These are phyloP conservation scores for Lordiphosa collinella DNA, from an alignment of 1,140 invertebrate species.

Conservation along the genomic window DNA sequence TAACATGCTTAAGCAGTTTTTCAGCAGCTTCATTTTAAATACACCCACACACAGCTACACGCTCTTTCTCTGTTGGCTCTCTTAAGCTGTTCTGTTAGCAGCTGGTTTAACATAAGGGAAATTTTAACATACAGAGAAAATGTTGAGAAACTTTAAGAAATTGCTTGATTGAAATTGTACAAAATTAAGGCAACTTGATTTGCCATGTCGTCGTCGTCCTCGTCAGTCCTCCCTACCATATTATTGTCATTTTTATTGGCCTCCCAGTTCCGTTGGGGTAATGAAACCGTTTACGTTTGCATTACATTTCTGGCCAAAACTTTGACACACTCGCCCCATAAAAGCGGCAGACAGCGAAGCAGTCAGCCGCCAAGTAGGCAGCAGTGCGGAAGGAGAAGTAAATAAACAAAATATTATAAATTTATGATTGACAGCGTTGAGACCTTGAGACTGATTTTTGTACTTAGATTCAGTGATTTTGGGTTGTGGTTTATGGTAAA, in stretches of 20 bases:
- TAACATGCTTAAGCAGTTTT: neutral
- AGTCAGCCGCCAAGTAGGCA: no score
- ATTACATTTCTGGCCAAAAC: slow-evolving; percentile 49
- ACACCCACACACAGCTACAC: neutral
- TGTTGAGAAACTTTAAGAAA: slow-evolving; percentile 37
- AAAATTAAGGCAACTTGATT: slow-evolving; percentile 31
- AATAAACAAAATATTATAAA: slow-evolving; percentile 58
- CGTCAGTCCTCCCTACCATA: slow-evolving; percentile 6
- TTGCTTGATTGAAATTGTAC: slow-evolving; percentile 51
- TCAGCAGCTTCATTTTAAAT: neutral
- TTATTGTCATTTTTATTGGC: slow-evolving; percentile 73
- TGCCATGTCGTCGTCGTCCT: neutral
- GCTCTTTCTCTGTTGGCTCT: slow-evolving; percentile 14
- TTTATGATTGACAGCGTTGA: slow-evolving; percentile 46
- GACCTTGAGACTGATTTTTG: slow-evolving; percentile 38
- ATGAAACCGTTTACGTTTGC: slow-evolving; percentile 74
- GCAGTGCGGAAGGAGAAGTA: no score
- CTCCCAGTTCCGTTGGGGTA: slow-evolving; percentile 57
- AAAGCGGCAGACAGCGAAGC: slow-evolving; percentile 14
- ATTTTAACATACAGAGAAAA: slow-evolving; percentile 40
- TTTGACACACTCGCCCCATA: slow-evolving; percentile 53
- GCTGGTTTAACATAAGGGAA: slow-evolving; percentile 21
- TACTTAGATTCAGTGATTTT: slow-evolving; percentile 7
- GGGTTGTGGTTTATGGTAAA: neutral
- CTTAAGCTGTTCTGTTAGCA: slow-evolving; percentile 41